A percentile compares a stretch with the other conserved stretches of the same genome.
Evolutionary conservation across 2,113 vertebrate genomes (phyloP).

Genomic region (Xiphophorus hellerii): DNA sequence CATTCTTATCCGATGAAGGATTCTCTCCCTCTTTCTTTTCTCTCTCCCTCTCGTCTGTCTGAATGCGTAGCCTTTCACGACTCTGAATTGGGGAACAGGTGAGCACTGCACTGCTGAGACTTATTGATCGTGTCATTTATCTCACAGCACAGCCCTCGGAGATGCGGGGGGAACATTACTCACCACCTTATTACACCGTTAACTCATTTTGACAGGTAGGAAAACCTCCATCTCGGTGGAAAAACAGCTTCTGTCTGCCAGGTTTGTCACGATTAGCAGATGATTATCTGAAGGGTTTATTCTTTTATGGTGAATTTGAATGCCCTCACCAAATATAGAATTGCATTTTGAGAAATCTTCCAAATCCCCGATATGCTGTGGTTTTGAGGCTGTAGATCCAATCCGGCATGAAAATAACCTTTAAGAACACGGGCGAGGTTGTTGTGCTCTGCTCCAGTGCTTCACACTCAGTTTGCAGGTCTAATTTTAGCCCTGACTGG

Average conservation of each 20-base stretch:
- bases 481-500: slow-evolving; percentile 61
- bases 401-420: slow-evolving; percentile 34
- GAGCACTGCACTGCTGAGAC: slow-evolving; percentile 6
- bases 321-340: neutral
- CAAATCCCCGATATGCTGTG: neutral
- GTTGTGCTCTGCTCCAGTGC: slow-evolving; percentile 35
- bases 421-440: slow-evolving; percentile 21
- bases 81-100: neutral
- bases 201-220: neutral
- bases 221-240: neutral
- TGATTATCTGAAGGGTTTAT: neutral
- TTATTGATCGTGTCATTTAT: slow-evolving; percentile 48
- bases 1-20: too few relatives aligned
- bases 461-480: slow-evolving; percentile 49
- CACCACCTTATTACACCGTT: neutral
- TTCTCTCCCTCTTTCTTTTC: too few relatives aligned
- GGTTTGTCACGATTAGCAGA: neutral
- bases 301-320: neutral
- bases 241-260: neutral
- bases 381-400: neutral
- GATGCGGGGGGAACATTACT: neutral
- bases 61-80: neutral
- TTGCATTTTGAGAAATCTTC: neutral
- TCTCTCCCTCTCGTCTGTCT: neutral
- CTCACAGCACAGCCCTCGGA: slow-evolving; percentile 11